phyloP scores from a whole-genome alignment of 2,888 invertebrate species.

The Globia sparganii region DNA sequence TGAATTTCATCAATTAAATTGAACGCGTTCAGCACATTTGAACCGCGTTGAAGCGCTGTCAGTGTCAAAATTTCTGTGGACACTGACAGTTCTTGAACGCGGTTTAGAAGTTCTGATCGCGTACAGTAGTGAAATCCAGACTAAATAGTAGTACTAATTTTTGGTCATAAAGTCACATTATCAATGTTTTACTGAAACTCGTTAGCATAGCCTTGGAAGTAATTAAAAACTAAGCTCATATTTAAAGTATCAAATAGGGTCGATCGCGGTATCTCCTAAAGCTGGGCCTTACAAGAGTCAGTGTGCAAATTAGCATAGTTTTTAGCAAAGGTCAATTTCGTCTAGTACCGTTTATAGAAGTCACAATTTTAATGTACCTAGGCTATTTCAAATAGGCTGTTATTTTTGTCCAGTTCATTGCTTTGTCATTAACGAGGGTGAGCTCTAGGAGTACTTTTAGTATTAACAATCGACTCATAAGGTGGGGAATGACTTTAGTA shows the following conservation, averaged over 20 bases:
- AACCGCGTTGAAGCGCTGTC: background rate
- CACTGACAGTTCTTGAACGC: background rate
- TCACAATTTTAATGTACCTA: constrained; percentile 75
- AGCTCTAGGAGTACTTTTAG: constrained; percentile 63
- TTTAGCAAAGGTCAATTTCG: constrained; percentile 78
- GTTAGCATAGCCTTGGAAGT: constrained; percentile 1
- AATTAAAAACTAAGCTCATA: constrained; percentile 31
- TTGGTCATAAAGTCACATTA: background rate
- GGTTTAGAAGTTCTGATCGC: background rate
- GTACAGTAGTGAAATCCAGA: background rate
- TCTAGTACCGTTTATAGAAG: constrained; percentile 73
- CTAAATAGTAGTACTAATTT: constrained; percentile 20
- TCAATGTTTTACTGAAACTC: constrained; percentile 1
- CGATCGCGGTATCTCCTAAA: constrained; percentile 25
- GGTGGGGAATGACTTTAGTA: constrained; percentile 68
- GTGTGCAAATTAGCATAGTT: constrained; percentile 71
- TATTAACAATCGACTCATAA: constrained; percentile 65
- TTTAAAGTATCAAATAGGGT: constrained; percentile 41
- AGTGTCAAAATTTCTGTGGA: background rate
- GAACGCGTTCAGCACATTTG: background rate
- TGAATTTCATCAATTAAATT: background rate
- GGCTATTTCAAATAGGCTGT: constrained; percentile 74
- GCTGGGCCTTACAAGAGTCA: constrained; percentile 58
- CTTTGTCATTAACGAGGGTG: constrained; percentile 71
- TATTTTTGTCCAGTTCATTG: constrained; percentile 75